Percentiles rank a stretch among this genome's conserved stretches.
Conservation (phyloP, 23 tunicate species). For the Ascidia mentula region DNA sequence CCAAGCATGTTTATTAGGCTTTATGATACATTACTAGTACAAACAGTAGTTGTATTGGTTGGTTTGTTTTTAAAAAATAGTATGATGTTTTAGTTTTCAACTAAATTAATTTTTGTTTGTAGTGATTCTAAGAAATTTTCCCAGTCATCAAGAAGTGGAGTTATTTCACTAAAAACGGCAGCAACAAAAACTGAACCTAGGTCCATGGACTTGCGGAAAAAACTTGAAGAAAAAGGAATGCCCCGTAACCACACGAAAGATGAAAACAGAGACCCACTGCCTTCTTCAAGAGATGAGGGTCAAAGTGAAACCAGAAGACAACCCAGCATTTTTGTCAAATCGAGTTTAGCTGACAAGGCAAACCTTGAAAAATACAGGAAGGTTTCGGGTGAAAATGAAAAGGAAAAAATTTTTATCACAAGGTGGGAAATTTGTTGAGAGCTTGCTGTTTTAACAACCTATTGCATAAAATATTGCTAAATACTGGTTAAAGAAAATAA, state of each 20-base stretch:
- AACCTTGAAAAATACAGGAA: not conserved
- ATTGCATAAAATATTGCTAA: too few relatives aligned
- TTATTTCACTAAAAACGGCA: not conserved
- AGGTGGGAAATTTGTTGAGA: not conserved
- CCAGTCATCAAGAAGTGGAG: not conserved
- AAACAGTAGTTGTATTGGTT: too few relatives aligned
- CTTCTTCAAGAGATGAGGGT: not conserved
- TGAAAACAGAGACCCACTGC: not conserved
- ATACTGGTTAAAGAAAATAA: too few relatives aligned
- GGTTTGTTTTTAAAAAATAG: too few relatives aligned
- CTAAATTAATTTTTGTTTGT: too few relatives aligned
- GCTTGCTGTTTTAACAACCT: not conserved
- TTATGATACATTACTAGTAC: too few relatives aligned
- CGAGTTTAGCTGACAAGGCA: not conserved
- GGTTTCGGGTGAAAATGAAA: not conserved
- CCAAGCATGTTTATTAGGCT: too few relatives aligned
- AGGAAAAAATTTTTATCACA: not conserved
- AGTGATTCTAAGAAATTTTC: too few relatives aligned
- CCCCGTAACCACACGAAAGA: not conserved
- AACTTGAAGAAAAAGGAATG: conserved; percentile 23
- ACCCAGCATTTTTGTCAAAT: not conserved
- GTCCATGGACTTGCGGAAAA: conserved; percentile 21
- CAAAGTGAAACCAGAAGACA: not conserved
- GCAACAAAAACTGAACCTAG: not conserved
- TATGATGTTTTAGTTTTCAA: too few relatives aligned